Conservation (phyloP, 2,797 vertebrate species). For the Gambusia yucatana region DNA sequence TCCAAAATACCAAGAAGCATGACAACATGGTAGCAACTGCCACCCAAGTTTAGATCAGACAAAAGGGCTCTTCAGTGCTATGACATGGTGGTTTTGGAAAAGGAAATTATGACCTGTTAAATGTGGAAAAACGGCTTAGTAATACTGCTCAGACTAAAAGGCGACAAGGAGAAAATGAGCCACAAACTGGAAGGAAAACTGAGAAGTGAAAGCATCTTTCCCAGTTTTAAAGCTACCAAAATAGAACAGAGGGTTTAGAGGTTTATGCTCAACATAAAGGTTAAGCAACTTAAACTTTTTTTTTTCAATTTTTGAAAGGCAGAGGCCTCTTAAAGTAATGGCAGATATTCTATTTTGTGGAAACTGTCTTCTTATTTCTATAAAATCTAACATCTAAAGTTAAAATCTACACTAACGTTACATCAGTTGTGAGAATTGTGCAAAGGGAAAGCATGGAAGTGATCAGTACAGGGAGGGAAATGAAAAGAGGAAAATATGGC, state of each 20-base stretch:
- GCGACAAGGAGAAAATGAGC: constrained; percentile 49
- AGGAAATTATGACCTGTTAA: constrained; percentile 67
- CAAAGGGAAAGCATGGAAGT: constrained; percentile 32
- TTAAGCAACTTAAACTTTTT: constrained; percentile 4
- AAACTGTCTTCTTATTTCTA: not conserved
- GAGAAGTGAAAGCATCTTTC: constrained; percentile 40
- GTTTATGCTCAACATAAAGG: constrained; percentile 20
- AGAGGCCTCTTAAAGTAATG: not conserved
- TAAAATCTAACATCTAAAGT: not conserved
- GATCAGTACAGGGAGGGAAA: constrained; percentile 22
- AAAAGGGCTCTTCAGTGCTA: constrained; percentile 68
- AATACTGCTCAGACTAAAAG: constrained; percentile 40
- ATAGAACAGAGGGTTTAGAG: constrained; percentile 16
- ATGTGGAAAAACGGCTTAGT: constrained; percentile 47
- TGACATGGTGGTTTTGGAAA: constrained; percentile 56
- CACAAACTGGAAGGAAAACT: constrained; percentile 37
- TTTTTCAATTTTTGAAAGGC: not conserved
- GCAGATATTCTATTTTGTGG: not conserved
- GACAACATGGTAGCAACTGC: constrained; percentile 70
- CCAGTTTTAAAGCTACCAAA: constrained; percentile 31
- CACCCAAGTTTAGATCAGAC: constrained; percentile 71
- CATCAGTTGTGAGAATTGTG: constrained; percentile 9
- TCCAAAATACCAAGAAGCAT: constrained; percentile 74
- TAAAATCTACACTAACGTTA: not conserved
- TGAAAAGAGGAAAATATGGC: constrained; percentile 27